A percentile compares a stretch with the other conserved stretches of the same genome.
Evolutionary conservation across 2,888 invertebrate genomes (phyloP).

Genomic region (Caenorhabditis uteleia): DNA sequence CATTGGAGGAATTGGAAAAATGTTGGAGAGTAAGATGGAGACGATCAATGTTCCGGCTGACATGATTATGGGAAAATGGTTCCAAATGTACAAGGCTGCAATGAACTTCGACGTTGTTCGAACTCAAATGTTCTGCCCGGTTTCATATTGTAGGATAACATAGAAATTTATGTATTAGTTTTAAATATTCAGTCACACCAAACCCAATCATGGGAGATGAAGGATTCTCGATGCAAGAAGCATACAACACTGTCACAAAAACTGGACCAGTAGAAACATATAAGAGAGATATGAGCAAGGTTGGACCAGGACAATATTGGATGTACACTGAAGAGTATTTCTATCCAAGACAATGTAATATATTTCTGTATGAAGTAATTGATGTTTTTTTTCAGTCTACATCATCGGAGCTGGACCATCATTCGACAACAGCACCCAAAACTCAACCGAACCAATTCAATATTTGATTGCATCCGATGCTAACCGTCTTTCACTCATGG

Average conservation of each 20-base stretch:
- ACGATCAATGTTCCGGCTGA: conserved; percentile 68
- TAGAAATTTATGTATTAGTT: neutral
- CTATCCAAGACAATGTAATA: conserved; percentile 69
- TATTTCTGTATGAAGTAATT: neutral
- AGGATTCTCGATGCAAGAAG: conserved; percentile 70
- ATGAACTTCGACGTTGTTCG: conserved; percentile 70
- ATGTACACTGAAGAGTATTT: conserved; percentile 70
- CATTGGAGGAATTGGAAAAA: conserved; percentile 68
- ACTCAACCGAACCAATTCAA: conserved; percentile 60
- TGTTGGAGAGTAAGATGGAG: conserved; percentile 64
- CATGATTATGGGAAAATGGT: conserved; percentile 69
- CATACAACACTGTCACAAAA: conserved; percentile 68
- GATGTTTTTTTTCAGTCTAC: conserved; percentile 61
- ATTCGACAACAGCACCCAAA: conserved; percentile 64
- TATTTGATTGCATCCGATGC: conserved; percentile 69
- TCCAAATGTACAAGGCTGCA: conserved; percentile 70
- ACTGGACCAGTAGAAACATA: conserved; percentile 69
- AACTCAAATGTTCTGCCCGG: conserved; percentile 69
- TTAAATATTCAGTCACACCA: conserved; percentile 60
- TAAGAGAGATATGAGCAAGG: conserved; percentile 68
- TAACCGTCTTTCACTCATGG: conserved; percentile 67
- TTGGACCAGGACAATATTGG: conserved; percentile 69
- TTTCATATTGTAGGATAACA: conserved; percentile 68
- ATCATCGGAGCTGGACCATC: conserved; percentile 68
- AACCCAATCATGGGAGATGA: conserved; percentile 69